A percentile compares a stretch with the other conserved stretches of the same genome.
Evolutionary conservation across 2,797 vertebrate genomes (phyloP).

Genomic region (Echeneis naucrates): DNA sequence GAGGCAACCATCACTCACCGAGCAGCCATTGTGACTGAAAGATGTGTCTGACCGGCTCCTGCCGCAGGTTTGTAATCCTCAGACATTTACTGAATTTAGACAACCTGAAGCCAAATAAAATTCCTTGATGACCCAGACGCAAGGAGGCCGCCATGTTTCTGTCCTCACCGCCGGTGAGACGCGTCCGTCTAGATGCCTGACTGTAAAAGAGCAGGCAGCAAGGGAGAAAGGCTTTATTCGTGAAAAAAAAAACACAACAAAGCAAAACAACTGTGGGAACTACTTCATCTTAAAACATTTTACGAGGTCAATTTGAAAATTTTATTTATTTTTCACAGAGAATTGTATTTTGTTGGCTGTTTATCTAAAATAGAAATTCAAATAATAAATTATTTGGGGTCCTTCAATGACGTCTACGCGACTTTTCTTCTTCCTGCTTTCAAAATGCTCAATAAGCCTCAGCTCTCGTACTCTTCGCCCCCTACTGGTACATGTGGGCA

Average conservation of each 20-base stretch:
- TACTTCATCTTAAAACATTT: too few species aligned
- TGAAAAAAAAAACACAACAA: too few species aligned
- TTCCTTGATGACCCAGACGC: slow-evolving; percentile 80
- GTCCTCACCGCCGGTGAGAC: slow-evolving; percentile 60
- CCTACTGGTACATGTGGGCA: slow-evolving; percentile 18
- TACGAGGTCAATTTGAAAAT: too few species aligned
- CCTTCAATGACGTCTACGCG: slow-evolving; percentile 10
- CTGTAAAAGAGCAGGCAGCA: not conserved
- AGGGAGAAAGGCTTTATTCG: too few species aligned
- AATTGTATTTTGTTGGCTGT: fast-evolving
- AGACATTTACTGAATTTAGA: slow-evolving; percentile 64
- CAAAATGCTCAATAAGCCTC: not conserved
- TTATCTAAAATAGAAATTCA: too few species aligned
- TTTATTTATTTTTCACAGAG: fast-evolving
- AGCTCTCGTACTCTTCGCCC: not conserved
- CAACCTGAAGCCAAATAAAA: slow-evolving; percentile 75
- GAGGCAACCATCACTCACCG: slow-evolving; percentile 76
- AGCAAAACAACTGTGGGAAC: too few species aligned
- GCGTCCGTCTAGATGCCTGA: slow-evolving; percentile 64
- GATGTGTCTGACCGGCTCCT: slow-evolving; percentile 68
- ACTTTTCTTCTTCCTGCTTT: slow-evolving; percentile 20
- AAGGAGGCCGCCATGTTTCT: slow-evolving; percentile 87
- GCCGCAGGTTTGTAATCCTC: slow-evolving; percentile 44
- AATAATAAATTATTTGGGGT: slow-evolving; percentile 21
- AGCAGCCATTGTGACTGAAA: slow-evolving; percentile 74